Base-by-base conservation (phyloP, 1,140 invertebrate genomes). In the Drosophila eugracilis region DNA sequence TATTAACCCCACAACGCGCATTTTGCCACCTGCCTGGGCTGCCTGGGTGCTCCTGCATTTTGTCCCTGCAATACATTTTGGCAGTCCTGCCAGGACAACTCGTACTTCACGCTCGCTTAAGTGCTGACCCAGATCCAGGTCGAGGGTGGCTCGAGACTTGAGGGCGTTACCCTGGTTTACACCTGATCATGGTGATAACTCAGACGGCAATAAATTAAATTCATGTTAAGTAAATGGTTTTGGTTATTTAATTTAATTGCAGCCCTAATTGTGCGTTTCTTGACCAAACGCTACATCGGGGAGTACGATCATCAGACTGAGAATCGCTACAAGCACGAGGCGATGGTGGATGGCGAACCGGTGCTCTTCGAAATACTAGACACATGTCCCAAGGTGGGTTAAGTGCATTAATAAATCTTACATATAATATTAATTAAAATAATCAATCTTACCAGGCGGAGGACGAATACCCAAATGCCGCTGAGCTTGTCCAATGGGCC, bases 291-390 rank as follows among this genome's bases (percentile, higher is more conserved):
- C 69, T 98, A 97, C 91, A 98, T 98, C 62, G 97, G 97, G 41
- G 97, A 98, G 92, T 98, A 98, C 91, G 97, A 98, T 92, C 97
- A 98, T 92, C 96, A 97, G 92, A 94, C 96, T 97, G 97, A 98
- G 92, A 97, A 95, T 80, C 95, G 96, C 85, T 98, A 98, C 90
- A 98, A 97, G 86, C 96, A 98, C 89, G 97, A 98, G 92, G 95
- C 96, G n/a, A 92, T 97, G 71, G 94, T 98, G 10, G 97, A 98
- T 84, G 95, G 96, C 5, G 97, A 98, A 86, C 95, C 96, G 3
- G 95, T 98, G 53, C 93, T 97, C 21, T 98, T 97, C 90, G 97
- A 98, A 92, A 97, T 98, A 78, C 92, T 98, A 55, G 97, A 98
- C 91, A 97, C 97, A 17, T 98, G 97, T 91, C 96, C 90, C 58